phyloP scores from a whole-genome alignment of 1,140 invertebrate species.

The Harlomillsia oculata region DNA sequence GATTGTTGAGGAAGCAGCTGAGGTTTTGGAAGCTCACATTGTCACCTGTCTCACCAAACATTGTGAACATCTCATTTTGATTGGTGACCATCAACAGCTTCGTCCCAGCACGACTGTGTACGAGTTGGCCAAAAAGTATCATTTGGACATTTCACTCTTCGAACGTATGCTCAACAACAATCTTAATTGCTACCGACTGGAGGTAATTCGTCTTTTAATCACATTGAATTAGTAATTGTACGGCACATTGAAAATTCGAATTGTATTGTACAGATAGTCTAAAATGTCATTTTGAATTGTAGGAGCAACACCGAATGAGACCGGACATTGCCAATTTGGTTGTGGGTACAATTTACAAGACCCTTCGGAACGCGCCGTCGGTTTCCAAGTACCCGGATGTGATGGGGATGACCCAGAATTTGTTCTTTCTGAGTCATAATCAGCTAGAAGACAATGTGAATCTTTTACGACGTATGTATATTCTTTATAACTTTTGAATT shows the following conservation, averaged over 20 bases:
- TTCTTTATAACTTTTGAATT: neutral
- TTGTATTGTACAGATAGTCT: too few relatives aligned
- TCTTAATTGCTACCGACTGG: conserved; percentile 30
- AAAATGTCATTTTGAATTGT: neutral
- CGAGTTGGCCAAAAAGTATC: conserved; percentile 39
- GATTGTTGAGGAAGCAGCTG: conserved; percentile 76
- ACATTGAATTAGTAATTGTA: too few relatives aligned
- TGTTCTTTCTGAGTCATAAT: conserved; percentile 36
- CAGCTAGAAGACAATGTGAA: conserved; percentile 31
- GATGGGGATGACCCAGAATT: conserved; percentile 33
- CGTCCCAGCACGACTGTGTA: conserved; percentile 40
- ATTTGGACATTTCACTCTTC: conserved; percentile 42
- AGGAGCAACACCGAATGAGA: conserved; percentile 37
- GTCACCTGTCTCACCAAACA: conserved; percentile 56
- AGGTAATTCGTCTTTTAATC: too few relatives aligned
- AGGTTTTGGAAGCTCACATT: conserved; percentile 69
- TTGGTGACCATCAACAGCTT: conserved; percentile 51
- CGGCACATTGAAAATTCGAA: too few relatives aligned
- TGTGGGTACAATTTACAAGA: conserved; percentile 36
- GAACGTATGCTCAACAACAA: conserved; percentile 42
- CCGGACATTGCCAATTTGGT: conserved; percentile 37
- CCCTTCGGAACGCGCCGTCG: conserved; percentile 31
- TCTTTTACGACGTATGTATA: neutral
- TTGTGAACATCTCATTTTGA: conserved; percentile 70
- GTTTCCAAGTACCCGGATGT: conserved; percentile 33